Percentiles rank a stretch among this genome's conserved stretches.
These are phyloP conservation scores for Spinus olivaceus DNA, from an alignment of 2,797 vertebrate species.

Conservation along the genomic window DNA sequence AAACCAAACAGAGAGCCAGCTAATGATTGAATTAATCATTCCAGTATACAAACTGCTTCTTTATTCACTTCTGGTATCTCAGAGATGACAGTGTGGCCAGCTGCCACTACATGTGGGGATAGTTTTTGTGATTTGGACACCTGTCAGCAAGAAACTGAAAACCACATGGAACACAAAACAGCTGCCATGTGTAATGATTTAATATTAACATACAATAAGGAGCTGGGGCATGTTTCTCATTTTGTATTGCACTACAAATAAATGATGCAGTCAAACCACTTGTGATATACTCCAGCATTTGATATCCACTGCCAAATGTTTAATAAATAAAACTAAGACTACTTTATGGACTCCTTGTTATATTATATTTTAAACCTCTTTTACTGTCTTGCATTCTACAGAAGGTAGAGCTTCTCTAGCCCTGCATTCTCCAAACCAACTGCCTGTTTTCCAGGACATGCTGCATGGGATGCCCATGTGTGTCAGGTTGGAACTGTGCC, in stretches of 20 bases:
- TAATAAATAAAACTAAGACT: not conserved
- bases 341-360: not conserved
- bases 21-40: not conserved
- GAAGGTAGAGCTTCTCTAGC: not conserved
- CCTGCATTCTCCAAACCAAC: not conserved
- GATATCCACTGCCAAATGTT: not conserved
- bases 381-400: not conserved
- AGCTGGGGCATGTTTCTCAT: not conserved
- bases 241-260: not conserved
- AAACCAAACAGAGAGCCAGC: not conserved
- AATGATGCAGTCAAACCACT: not conserved
- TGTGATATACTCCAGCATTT: not conserved
- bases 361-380: not conserved
- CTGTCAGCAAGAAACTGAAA: slow-evolving; percentile 63
- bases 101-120: slow-evolving; percentile 37
- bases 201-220: slow-evolving; percentile 45
- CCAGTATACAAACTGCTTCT: not conserved
- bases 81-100: slow-evolving; percentile 40
- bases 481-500: not conserved
- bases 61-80: not conserved
- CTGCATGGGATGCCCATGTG: not conserved
- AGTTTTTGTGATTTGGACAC: slow-evolving; percentile 54
- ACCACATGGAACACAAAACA: slow-evolving; percentile 32
- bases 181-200: slow-evolving; percentile 42
- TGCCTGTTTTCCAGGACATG: not conserved